Conservation (phyloP, 37 sponge, comb jelly and placozoan genomes). For the Tethya wilhelma region DNA sequence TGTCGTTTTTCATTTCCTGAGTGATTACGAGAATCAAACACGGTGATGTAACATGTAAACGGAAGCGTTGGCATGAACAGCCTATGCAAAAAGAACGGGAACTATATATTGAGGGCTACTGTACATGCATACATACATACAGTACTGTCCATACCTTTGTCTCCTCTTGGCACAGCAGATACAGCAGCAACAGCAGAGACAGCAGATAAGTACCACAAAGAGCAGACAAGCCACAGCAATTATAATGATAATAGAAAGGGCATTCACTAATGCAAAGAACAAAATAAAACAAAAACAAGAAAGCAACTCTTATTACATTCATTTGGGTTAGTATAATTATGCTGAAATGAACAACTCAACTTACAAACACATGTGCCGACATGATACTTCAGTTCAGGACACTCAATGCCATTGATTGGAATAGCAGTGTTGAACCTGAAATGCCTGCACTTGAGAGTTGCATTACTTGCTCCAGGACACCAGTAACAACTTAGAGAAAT, state of each 20-base stretch:
- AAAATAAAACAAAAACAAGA: background rate
- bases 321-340: background rate
- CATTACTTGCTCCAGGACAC: too few relatives aligned
- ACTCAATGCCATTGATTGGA: conserved; percentile 25
- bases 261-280: conserved; percentile 46
- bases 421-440: conserved; percentile 23
- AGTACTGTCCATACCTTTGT: conserved; percentile 25
- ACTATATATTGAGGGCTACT: too few relatives aligned
- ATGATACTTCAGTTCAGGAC: conserved; percentile 35
- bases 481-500: conserved; percentile 15
- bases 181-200: conserved; percentile 54
- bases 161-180: conserved; percentile 45
- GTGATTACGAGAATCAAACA: too few relatives aligned
- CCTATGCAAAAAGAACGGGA: too few relatives aligned
- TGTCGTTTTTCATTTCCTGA: too few relatives aligned
- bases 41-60: too few relatives aligned
- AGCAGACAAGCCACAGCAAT: conserved; percentile 36
- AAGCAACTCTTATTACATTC: background rate
- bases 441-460: background rate
- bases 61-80: too few relatives aligned
- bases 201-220: conserved; percentile 15
- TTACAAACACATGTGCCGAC: conserved; percentile 53
- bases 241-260: conserved; percentile 27
- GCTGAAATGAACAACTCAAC: background rate
- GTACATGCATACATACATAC: too few relatives aligned